These are phyloP conservation scores for Microplitis deprimator DNA, from an alignment of 2,888 invertebrate species.

Conservation along the genomic window DNA sequence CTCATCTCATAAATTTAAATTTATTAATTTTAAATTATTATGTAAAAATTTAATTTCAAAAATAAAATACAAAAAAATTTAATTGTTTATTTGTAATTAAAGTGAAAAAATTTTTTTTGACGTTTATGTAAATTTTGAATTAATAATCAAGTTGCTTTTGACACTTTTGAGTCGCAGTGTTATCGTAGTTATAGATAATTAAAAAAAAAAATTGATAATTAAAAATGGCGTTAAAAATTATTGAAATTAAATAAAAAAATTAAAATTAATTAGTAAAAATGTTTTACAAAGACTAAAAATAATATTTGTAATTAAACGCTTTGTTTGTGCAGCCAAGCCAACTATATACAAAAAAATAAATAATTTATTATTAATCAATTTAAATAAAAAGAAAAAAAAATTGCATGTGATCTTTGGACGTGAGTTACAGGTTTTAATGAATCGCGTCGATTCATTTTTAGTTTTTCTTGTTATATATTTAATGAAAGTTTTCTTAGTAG, in stretches of 20 bases:
- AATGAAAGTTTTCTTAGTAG: neutral
- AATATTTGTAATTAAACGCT: conserved; percentile 37
- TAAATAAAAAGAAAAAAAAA: neutral
- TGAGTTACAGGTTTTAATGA: conserved; percentile 22
- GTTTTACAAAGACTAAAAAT: neutral
- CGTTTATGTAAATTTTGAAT: neutral
- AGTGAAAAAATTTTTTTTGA: neutral
- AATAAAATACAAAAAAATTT: neutral
- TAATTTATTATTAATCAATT: neutral
- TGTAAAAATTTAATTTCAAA: neutral
- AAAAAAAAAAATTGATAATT: conserved; percentile 11
- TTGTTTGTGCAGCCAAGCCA: conserved; percentile 43
- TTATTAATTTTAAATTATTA: neutral
- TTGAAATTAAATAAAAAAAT: conserved; percentile 10
- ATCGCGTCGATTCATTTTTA: conserved; percentile 2
- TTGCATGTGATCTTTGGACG: conserved; percentile 39
- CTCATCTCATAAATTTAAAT: neutral
- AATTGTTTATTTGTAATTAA: neutral
- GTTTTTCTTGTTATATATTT: neutral
- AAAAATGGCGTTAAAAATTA: conserved; percentile 22
- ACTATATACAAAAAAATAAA: conserved; percentile 9
- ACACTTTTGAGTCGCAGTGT: conserved; percentile 7
- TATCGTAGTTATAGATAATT: conserved; percentile 16
- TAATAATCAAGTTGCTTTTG: neutral
- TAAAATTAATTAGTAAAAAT: conserved; percentile 8